Conservation (phyloP, 2,113 vertebrate genomes). For the Chitala chitala region DNA sequence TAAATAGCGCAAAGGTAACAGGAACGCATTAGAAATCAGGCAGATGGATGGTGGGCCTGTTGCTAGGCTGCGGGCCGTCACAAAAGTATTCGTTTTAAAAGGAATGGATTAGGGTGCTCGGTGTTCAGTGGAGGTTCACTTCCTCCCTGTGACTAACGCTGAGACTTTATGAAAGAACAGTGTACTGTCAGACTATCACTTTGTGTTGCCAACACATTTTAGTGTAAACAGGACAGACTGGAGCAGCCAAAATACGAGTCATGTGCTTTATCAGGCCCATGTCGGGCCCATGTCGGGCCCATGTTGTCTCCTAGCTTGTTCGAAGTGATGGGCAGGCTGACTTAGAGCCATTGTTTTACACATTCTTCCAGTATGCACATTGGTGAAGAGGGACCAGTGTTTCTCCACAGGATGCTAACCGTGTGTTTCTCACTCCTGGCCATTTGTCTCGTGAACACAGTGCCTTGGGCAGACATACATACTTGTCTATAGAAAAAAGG, state of each 20-base stretch:
- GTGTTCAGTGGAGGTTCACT: constrained; percentile 18
- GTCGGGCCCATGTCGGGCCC: no score
- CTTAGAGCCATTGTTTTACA: not conserved
- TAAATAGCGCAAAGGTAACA: constrained; percentile 53
- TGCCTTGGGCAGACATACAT: constrained; percentile 24
- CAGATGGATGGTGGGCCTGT: constrained; percentile 51
- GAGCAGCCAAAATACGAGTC: no score
- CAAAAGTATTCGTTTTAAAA: constrained; percentile 36
- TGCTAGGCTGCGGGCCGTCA: constrained; percentile 47
- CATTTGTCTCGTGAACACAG: constrained; percentile 50
- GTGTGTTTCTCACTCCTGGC: constrained; percentile 62
- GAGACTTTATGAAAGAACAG: constrained; percentile 18
- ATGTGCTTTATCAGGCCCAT: no score
- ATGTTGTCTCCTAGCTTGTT: not conserved
- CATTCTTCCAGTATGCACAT: constrained; percentile 26
- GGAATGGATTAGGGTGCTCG: constrained; percentile 22
- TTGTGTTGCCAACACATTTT: not conserved
- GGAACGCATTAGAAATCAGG: constrained; percentile 43
- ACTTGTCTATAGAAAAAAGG: not conserved
- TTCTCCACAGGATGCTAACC: constrained; percentile 51
- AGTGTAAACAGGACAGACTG: not conserved
- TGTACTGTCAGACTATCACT: not conserved
- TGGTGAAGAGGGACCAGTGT: constrained; percentile 33
- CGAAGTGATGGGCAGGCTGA: not conserved
- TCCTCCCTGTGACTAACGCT: not conserved